Evolutionary conservation across 2,888 invertebrate species (phyloP).

Genomic region (Lingula anatina): DNA sequence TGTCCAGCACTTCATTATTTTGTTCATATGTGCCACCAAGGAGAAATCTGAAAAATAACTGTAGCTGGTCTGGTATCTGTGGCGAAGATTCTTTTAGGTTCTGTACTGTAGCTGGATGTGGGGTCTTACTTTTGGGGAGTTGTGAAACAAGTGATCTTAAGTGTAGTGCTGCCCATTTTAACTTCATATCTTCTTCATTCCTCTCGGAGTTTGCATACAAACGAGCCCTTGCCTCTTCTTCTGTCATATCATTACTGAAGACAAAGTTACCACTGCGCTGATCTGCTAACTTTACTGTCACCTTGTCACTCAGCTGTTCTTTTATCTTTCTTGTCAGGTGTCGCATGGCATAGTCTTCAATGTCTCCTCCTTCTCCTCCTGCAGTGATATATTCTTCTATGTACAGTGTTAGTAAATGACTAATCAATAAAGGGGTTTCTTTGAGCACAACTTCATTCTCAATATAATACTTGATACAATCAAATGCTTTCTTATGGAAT

Average conservation of each 20-base stretch:
- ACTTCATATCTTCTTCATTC: neutral
- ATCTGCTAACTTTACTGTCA: neutral
- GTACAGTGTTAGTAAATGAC: conserved; percentile 3
- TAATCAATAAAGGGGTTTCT: neutral
- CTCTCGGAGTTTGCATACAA: neutral
- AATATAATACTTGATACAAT: neutral
- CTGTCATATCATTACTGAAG: neutral
- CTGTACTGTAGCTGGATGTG: conserved; percentile 1
- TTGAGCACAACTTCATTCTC: conserved; percentile 2
- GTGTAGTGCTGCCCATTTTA: conserved; percentile 1
- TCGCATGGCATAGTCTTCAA: neutral
- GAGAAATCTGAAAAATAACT: conserved; percentile 3
- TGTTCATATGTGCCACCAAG: neutral
- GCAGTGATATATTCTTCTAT: conserved; percentile 1
- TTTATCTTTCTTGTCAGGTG: neutral
- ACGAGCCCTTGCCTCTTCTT: neutral
- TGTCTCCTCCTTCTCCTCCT: conserved; percentile 1
- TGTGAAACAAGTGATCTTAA: neutral
- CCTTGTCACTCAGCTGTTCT: neutral
- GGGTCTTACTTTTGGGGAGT: conserved; percentile 3
- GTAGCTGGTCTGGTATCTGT: neutral
- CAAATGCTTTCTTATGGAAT: conserved; percentile 3
- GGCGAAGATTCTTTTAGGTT: conserved; percentile 1
- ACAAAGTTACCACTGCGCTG: conserved; percentile 2
- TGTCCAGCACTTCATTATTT: conserved; percentile 2